Evolutionary conservation across 2,797 vertebrate species (phyloP).

Genomic region (Malurus splendens): DNA sequence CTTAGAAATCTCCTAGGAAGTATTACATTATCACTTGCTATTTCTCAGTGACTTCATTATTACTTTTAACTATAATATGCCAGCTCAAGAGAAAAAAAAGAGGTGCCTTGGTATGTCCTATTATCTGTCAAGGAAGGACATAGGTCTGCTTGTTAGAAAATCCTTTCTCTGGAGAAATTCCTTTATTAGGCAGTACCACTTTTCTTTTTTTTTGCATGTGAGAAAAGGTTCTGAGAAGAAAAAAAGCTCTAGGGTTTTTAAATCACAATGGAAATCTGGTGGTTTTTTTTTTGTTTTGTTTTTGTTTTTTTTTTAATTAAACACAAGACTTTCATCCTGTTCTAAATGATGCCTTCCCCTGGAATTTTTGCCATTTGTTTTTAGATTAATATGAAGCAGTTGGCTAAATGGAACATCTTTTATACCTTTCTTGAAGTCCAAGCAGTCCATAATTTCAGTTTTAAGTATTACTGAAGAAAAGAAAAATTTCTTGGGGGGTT

Average conservation of each 20-base stretch:
- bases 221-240: neutral
- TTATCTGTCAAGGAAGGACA: neutral
- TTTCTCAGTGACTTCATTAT: neutral
- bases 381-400: neutral
- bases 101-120: neutral
- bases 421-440: neutral
- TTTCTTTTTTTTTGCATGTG: neutral
- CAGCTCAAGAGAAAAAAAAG: neutral
- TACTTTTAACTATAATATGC: neutral
- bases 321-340: neutral
- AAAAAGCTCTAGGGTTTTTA: neutral
- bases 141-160: neutral
- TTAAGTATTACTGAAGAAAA: neutral
- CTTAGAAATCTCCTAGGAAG: neutral
- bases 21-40: neutral
- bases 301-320: neutral
- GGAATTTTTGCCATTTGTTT: neutral
- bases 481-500: neutral
- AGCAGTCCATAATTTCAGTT: neutral
- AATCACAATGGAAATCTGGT: neutral
- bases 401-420: neutral
- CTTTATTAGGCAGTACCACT: neutral
- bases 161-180: neutral
- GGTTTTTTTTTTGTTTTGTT: neutral
- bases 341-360: neutral